Percentiles rank a stretch among this genome's conserved stretches.
Conservation (phyloP, 2,113 vertebrate genomes). For the Plotosus lineatus region DNA sequence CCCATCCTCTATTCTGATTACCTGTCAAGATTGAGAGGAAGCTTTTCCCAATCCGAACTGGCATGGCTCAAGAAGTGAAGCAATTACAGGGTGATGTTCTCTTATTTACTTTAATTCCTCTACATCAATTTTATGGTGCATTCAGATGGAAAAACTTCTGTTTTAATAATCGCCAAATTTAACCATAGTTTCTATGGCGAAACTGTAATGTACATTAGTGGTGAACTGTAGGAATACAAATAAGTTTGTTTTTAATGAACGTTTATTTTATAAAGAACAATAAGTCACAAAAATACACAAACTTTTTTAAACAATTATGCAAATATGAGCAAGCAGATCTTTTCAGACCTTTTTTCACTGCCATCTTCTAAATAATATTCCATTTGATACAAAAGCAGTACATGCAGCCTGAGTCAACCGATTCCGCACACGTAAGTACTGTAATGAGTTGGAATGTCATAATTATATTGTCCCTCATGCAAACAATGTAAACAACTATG, state of each 20-base stretch:
- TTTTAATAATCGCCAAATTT: not conserved
- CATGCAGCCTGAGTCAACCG: not conserved
- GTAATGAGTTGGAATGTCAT: not conserved
- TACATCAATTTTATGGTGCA: not conserved
- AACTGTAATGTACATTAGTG: not conserved
- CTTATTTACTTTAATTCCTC: not conserved
- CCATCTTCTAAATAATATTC: not conserved
- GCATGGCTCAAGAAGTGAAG: no score
- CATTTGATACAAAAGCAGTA: not conserved
- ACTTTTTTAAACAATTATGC: not conserved
- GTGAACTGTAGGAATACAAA: not conserved
- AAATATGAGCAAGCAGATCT: constrained; percentile 1
- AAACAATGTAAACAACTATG: not conserved
- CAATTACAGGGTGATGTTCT: no score
- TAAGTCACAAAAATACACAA: not conserved
- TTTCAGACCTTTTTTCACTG: not conserved
- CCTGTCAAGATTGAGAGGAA: no score
- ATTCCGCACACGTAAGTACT: not conserved
- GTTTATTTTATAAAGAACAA: constrained; percentile 4
- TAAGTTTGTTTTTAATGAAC: not conserved
- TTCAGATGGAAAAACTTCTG: not conserved
- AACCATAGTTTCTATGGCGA: not conserved
- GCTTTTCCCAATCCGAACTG: no score
- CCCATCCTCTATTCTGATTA: no score
- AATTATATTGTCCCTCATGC: not conserved